phyloP scores from a whole-genome alignment of 2,113 vertebrate genomes.

The Tautogolabrus adspersus region DNA sequence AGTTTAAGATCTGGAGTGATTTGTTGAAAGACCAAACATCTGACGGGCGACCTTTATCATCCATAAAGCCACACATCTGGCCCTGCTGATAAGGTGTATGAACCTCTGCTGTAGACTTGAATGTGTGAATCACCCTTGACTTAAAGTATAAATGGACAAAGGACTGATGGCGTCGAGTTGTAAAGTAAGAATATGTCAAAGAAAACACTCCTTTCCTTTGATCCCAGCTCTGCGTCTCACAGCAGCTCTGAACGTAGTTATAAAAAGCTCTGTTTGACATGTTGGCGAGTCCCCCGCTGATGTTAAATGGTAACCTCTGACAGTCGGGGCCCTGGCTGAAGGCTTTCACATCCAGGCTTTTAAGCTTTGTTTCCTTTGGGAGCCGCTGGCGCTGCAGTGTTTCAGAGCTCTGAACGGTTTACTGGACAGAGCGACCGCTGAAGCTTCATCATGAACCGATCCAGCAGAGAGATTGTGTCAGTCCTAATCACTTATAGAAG shows the following conservation, averaged over 20 bases:
- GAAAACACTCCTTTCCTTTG: constrained; percentile 6
- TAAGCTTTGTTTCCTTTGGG: constrained; percentile 61
- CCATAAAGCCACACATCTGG: too few species aligned
- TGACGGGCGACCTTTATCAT: too few species aligned
- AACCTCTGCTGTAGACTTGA: background rate
- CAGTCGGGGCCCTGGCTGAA: constrained; percentile 52
- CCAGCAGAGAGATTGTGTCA: constrained; percentile 50
- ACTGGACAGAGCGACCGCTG: constrained; percentile 22
- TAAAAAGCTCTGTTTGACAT: constrained; percentile 46
- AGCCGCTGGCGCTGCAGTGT: constrained; percentile 33
- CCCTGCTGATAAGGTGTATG: background rate
- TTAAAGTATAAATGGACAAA: background rate
- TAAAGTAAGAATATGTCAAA: constrained; percentile 21
- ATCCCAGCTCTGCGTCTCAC: constrained; percentile 36
- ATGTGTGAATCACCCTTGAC: background rate
- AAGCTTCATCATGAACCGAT: constrained; percentile 36
- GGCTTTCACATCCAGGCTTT: constrained; percentile 59
- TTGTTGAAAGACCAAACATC: too few species aligned
- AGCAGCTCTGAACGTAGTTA: constrained; percentile 18
- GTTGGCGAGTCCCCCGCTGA: constrained; percentile 49
- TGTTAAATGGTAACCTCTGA: constrained; percentile 64
- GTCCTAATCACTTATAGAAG: constrained; percentile 51
- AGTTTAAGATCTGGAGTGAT: too few species aligned
- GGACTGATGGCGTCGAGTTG: background rate
- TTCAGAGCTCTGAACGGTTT: constrained; percentile 20